Conservation (phyloP, 2,113 vertebrate species). For the Sialia sialis region DNA sequence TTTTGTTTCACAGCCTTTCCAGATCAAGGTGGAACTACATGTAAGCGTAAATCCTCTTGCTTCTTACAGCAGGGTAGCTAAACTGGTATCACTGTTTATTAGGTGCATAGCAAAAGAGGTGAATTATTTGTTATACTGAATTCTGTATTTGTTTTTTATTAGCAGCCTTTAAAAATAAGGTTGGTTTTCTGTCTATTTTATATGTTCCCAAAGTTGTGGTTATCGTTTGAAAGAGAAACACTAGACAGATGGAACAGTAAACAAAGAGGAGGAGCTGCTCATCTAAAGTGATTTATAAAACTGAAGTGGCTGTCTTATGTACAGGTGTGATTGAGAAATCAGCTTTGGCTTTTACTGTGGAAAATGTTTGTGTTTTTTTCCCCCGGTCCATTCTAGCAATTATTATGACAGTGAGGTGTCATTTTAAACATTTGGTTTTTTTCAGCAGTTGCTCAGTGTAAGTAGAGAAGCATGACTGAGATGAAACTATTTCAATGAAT, state of each 20-base stretch:
- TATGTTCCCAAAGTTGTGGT: not conserved
- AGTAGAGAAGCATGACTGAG: not conserved
- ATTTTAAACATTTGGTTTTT: not conserved
- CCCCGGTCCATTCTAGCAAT: not conserved
- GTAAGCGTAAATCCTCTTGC: not conserved
- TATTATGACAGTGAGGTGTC: not conserved
- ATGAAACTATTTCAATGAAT: not conserved
- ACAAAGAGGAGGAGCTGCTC: not conserved
- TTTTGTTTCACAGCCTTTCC: not conserved
- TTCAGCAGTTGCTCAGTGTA: not conserved
- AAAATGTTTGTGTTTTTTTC: not conserved
- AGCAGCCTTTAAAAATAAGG: not conserved
- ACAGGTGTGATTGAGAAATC: not conserved
- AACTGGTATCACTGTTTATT: not conserved
- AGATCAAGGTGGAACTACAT: not conserved
- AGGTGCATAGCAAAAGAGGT: not conserved
- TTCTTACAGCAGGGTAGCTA: not conserved
- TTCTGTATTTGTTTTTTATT: not conserved
- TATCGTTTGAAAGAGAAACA: not conserved
- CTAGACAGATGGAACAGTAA: not conserved
- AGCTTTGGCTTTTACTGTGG: not conserved
- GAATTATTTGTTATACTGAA: not conserved
- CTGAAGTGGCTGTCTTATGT: not conserved
- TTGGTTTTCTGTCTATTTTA: not conserved
- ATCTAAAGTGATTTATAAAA: not conserved